Evolutionary conservation across 2,113 vertebrate species (phyloP).

Genomic region (Potamarius usumacintae): DNA sequence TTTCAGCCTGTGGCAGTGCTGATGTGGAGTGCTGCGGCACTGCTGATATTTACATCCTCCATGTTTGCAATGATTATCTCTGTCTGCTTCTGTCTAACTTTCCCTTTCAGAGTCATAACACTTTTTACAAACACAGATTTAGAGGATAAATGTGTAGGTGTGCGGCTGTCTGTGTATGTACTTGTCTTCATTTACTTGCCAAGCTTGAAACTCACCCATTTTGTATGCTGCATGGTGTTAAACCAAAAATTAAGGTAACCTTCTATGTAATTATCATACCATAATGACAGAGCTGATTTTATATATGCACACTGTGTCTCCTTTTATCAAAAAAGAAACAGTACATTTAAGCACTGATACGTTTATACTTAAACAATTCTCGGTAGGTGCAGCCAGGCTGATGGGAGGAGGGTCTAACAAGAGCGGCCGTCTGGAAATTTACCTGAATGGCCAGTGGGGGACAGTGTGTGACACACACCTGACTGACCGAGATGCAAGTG

Average conservation of each 20-base stretch:
- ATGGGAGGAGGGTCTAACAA: constrained; percentile 65
- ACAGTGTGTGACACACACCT: constrained; percentile 79
- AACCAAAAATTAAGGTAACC: constrained; percentile 14
- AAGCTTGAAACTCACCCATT: not conserved
- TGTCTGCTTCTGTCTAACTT: constrained; percentile 32
- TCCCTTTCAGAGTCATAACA: constrained; percentile 26
- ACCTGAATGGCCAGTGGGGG: constrained; percentile 80
- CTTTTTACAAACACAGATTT: constrained; percentile 16
- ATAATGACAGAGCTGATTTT: constrained; percentile 30
- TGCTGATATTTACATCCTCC: constrained; percentile 19
- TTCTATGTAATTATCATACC: not conserved
- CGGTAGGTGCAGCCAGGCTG: constrained; percentile 76
- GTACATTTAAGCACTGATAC: not conserved
- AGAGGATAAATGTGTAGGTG: constrained; percentile 13
- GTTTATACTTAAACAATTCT: not conserved
- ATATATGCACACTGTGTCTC: not conserved
- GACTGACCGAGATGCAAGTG: constrained; percentile 83
- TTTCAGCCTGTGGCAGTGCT: constrained; percentile 9
- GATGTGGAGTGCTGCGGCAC: constrained; percentile 26
- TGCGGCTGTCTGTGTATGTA: not conserved
- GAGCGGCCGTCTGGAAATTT: constrained; percentile 76
- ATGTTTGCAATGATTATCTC: constrained; percentile 31
- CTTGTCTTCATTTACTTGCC: not conserved
- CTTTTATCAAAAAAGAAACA: not conserved
- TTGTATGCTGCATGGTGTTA: not conserved